Evolutionary conservation across 2,888 invertebrate species (phyloP).

Genomic region (Agrotis segetum): DNA sequence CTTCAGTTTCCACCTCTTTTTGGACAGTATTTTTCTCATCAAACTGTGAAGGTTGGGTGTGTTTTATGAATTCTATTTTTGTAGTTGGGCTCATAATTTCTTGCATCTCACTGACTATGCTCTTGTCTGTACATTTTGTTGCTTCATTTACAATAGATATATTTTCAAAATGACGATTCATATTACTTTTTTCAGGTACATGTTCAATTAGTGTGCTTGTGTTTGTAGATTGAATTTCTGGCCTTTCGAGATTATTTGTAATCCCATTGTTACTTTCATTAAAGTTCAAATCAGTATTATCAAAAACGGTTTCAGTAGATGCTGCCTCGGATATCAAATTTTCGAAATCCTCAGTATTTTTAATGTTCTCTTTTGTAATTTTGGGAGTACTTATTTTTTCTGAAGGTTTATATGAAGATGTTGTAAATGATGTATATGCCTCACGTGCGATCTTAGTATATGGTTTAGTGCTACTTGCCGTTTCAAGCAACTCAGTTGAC

Average conservation of each 20-base stretch:
- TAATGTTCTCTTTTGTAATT: neutral
- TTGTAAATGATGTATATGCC: neutral
- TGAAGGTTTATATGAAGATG: conserved; percentile 1
- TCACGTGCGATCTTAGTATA: conserved; percentile 1
- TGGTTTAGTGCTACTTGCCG: neutral
- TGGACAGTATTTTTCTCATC: neutral
- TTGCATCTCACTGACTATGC: too few relatives aligned
- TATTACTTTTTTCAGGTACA: neutral
- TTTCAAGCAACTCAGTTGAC: neutral
- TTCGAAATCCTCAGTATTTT: neutral
- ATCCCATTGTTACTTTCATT: neutral
- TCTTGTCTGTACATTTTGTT: neutral
- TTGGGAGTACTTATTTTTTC: neutral
- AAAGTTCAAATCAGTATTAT: neutral
- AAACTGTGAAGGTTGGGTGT: neutral
- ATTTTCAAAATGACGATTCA: neutral
- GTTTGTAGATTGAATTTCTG: neutral
- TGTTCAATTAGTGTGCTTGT: neutral
- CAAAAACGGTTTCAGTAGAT: neutral
- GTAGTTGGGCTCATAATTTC: neutral
- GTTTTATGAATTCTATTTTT: neutral
- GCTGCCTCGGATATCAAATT: neutral
- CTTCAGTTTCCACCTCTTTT: neutral
- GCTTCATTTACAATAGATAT: neutral
- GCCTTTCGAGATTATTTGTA: neutral